Conservation (phyloP, 1,140 invertebrate species). For the Drosophila subpulchrella region DNA sequence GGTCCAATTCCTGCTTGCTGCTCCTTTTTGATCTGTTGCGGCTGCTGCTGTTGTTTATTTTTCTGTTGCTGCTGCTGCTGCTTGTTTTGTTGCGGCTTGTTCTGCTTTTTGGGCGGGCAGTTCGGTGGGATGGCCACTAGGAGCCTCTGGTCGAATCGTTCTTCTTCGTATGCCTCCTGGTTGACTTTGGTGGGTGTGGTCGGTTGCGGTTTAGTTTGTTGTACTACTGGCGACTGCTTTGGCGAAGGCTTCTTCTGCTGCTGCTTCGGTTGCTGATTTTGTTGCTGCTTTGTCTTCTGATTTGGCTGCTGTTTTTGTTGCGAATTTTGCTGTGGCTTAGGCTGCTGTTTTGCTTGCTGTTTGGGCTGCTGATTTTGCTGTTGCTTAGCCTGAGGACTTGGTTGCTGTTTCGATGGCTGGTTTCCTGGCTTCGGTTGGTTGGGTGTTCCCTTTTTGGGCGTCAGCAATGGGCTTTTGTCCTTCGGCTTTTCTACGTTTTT, state of each 20-base stretch:
- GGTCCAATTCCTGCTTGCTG: slow-evolving; percentile 20
- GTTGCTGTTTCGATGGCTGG: not conserved
- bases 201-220: slow-evolving; percentile 17
- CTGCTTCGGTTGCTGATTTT: slow-evolving; percentile 16
- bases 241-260: slow-evolving; percentile 21
- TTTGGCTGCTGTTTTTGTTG: slow-evolving; percentile 19
- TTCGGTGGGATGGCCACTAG: slow-evolving; percentile 62
- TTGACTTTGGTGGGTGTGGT: not conserved
- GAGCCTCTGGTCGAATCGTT: slow-evolving; percentile 64
- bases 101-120: slow-evolving; percentile 38
- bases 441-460: not conserved
- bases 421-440: slow-evolving; percentile 1
- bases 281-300: slow-evolving; percentile 28
- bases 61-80: slow-evolving; percentile 27
- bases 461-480: not conserved
- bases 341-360: not conserved
- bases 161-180: slow-evolving; percentile 51
- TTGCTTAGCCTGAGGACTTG: slow-evolving; percentile 6
- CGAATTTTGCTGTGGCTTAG: slow-evolving; percentile 4
- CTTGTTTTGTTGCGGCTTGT: slow-evolving; percentile 14
- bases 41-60: slow-evolving; percentile 26
- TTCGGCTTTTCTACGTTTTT: not conserved
- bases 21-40: slow-evolving; percentile 33
- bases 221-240: slow-evolving; percentile 20
- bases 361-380: slow-evolving; percentile 1